Percentiles rank a stretch among this genome's conserved stretches.
Evolutionary conservation across 2,113 vertebrate genomes (phyloP).

Genomic region (Cavia porcellus): DNA sequence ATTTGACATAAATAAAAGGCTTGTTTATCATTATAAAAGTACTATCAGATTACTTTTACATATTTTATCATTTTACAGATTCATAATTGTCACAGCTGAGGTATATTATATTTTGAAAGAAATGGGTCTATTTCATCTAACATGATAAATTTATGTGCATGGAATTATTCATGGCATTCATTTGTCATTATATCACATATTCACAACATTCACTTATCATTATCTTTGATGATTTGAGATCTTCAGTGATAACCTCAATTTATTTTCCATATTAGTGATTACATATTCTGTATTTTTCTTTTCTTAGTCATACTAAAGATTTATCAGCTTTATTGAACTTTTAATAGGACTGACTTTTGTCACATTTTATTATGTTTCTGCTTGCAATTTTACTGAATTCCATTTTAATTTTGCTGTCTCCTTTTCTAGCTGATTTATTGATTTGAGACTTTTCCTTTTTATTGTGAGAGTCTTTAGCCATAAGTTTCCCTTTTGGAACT

Average conservation of each 20-base stretch:
- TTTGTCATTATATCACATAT: background rate
- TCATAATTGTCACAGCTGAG: background rate
- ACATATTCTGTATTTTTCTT: background rate
- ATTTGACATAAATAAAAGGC: background rate
- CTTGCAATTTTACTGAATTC: background rate
- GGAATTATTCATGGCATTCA: background rate
- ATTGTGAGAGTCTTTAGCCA: background rate
- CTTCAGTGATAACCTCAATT: background rate
- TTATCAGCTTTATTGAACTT: background rate
- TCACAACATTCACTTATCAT: background rate
- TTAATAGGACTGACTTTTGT: background rate
- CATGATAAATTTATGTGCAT: background rate
- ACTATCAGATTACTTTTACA: background rate
- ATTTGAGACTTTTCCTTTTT: background rate
- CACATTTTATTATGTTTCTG: background rate
- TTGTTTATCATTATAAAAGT: background rate
- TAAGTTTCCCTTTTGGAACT: background rate
- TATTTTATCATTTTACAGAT: background rate
- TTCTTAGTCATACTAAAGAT: background rate
- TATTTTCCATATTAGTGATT: background rate
- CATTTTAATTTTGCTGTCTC: background rate
- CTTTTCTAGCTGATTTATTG: background rate
- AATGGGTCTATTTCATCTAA: background rate
- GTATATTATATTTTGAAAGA: background rate
- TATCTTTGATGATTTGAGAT: background rate